Evolutionary conservation across 2,888 invertebrate genomes (phyloP).

Genomic region (Drosophila parthenogenetica): DNA sequence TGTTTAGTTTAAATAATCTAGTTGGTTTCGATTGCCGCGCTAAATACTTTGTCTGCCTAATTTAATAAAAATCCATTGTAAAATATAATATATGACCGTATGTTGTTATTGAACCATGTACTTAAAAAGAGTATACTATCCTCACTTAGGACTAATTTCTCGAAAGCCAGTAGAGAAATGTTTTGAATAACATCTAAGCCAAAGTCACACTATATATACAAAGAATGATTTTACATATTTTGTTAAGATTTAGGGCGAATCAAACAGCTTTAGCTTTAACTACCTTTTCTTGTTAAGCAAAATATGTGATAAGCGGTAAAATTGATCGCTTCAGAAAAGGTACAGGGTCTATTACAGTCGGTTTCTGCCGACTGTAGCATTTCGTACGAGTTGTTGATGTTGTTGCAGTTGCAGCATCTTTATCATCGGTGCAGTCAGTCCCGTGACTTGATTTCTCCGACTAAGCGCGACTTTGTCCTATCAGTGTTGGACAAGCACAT

Average conservation of each 20-base stretch:
- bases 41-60: constrained; percentile 65
- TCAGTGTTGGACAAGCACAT: constrained; percentile 54
- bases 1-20: constrained; percentile 65
- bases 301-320: too few relatives aligned
- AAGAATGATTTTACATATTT: too few relatives aligned
- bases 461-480: constrained; percentile 63
- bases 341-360: too few relatives aligned
- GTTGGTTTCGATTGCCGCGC: constrained; percentile 48
- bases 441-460: constrained; percentile 66
- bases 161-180: too few relatives aligned
- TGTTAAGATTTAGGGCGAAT: too few relatives aligned
- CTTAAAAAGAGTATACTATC: too few relatives aligned
- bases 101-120: not conserved
- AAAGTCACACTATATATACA: too few relatives aligned
- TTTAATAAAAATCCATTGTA: constrained; percentile 78
- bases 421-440: constrained; percentile 46
- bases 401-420: constrained; percentile 27
- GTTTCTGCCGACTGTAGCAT: too few relatives aligned
- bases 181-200: too few relatives aligned
- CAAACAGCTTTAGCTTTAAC: too few relatives aligned
- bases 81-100: constrained; percentile 36
- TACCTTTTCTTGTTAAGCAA: too few relatives aligned
- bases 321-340: not conserved
- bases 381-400: not conserved
- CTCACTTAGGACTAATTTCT: too few relatives aligned